Evolutionary conservation across 2,888 invertebrate species (phyloP), one percentile per base, ranked within the genome.

Genomic region (Unio pictorum): DNA sequence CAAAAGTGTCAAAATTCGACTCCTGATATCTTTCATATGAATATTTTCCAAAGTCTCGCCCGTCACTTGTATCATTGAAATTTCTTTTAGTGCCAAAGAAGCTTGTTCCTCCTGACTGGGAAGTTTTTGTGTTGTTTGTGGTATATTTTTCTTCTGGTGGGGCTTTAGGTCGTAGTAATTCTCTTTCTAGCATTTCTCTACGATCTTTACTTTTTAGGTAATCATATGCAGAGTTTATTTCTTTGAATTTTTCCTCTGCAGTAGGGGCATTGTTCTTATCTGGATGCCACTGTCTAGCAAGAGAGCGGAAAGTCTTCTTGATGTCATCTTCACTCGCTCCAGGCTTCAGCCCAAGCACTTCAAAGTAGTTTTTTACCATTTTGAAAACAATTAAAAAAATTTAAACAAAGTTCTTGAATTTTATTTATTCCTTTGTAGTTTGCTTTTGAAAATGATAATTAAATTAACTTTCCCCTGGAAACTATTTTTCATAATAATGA

Each of bases 161-260:
- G 45, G 69, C 67, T 61, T 72, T 76, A 55, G 72, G 71, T 64
- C 69, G 71, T 17, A 72, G 76, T 4, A 86, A 63, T 61, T 86
- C 84, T 67, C 84, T 69, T 62, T 81, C 81, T 65, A 79, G 75
- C n/a, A 85, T 79, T 61, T 82, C 82, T 66, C 85, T 60, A 28
- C 84, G 71, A 66, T 86, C 84, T 64, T 78, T 69, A 67, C 69
- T 81, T 68, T 87, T 86, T 7, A 89, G 74, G 63, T 78, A 76
- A 45, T 88, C 88, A 69, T 89, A 88, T 20, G 89, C 86, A 8
- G 83, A 84, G 17, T 81, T 75, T 28, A 89, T 85, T 74, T 88
- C 84, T 72, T 89, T 88, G 73, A 89, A 89, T 64, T 82, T 85
- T 69, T 88, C 89, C 66, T 87, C 87, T 4, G 88, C 89, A 6